Conservation (phyloP, 2,888 invertebrate species). For the Pammene fasciana region DNA sequence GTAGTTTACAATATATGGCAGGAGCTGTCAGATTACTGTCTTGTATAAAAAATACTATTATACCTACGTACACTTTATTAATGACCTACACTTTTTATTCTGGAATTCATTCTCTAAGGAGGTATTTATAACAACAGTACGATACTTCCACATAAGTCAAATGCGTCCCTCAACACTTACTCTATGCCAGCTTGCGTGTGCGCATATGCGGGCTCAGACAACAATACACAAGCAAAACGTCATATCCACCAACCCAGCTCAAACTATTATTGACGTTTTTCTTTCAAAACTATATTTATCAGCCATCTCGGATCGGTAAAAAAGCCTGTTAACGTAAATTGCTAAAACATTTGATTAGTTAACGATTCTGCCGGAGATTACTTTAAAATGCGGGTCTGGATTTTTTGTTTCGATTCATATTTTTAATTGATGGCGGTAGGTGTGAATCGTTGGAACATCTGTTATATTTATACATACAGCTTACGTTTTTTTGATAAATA, state of each 20-base stretch:
- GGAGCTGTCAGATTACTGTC: no score
- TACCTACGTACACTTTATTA: no score
- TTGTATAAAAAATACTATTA: no score
- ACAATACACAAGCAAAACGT: background rate
- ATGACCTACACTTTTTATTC: no score
- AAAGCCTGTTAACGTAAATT: slow-evolving; percentile 45
- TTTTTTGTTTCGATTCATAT: slow-evolving; percentile 38
- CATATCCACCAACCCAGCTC: background rate
- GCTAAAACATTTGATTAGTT: slow-evolving; percentile 43
- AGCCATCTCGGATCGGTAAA: slow-evolving; percentile 45
- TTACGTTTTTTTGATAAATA: no score
- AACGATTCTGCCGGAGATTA: slow-evolving; percentile 45
- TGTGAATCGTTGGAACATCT: slow-evolving; percentile 17
- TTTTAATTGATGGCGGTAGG: slow-evolving; percentile 34
- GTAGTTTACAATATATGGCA: no score
- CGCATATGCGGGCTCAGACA: slow-evolving; percentile 30
- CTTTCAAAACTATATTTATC: slow-evolving; percentile 22
- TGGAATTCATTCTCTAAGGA: no score
- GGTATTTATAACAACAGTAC: no score
- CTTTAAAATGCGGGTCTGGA: slow-evolving; percentile 45
- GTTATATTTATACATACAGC: background rate
- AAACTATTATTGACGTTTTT: background rate
- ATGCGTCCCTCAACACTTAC: background rate
- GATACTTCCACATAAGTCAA: background rate
- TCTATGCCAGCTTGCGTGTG: slow-evolving; percentile 37